Conservation (phyloP, 2,797 vertebrate species). For the Telmatherina bonti region DNA sequence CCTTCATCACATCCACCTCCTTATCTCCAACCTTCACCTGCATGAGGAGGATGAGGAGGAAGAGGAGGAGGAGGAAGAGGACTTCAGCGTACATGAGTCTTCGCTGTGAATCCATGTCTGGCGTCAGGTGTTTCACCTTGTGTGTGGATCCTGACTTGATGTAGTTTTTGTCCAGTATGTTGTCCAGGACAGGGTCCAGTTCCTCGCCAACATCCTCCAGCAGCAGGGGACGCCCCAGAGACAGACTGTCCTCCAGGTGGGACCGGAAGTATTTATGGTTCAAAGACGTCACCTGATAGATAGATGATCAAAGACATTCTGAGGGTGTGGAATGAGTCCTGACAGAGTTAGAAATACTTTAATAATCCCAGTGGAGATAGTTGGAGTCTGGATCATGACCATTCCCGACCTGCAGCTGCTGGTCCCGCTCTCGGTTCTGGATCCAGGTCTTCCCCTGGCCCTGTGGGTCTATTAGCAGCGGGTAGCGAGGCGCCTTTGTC, state of each 20-base stretch:
- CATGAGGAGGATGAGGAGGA: background rate
- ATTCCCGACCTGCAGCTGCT: constrained; percentile 82
- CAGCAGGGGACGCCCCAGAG: constrained; percentile 86
- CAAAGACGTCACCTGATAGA: constrained; percentile 83
- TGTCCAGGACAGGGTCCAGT: constrained; percentile 88
- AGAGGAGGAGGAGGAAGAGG: background rate
- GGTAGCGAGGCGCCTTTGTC: constrained; percentile 86
- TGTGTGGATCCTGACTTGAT: constrained; percentile 87
- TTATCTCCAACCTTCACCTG: constrained; percentile 91
- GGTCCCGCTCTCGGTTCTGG: constrained; percentile 85
- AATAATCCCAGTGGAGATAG: background rate
- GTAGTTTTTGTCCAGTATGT: constrained; percentile 90
- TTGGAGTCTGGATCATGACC: no score
- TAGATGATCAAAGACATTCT: background rate
- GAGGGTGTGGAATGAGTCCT: background rate
- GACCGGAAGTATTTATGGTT: constrained; percentile 89
- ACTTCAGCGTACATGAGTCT: background rate
- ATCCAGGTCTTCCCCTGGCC: constrained; percentile 91
- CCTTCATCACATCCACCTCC: constrained; percentile 85
- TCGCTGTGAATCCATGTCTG: background rate
- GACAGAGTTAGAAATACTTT: no score
- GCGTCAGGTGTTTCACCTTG: constrained; percentile 77
- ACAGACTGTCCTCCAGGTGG: constrained; percentile 86
- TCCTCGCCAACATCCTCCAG: constrained; percentile 89
- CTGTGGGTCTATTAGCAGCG: constrained; percentile 90